phyloP scores from a whole-genome alignment of 2,888 invertebrate genomes.

The Urechis unicinctus region DNA sequence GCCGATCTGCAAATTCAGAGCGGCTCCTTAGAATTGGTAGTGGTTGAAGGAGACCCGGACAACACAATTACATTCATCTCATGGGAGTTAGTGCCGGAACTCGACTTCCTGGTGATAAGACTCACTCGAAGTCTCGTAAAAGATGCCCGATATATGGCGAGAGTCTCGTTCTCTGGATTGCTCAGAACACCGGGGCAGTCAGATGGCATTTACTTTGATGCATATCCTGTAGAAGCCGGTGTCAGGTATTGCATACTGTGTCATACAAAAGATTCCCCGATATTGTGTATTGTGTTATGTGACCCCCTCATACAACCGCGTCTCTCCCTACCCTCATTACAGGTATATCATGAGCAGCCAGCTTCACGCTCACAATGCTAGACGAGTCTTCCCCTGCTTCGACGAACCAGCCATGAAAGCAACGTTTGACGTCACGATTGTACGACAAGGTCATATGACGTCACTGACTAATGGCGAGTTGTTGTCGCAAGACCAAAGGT shows the following conservation, averaged over 20 bases:
- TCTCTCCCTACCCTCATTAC: too few relatives aligned
- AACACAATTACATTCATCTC: neutral
- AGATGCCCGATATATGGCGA: conserved; percentile 5
- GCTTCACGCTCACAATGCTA: conserved; percentile 9
- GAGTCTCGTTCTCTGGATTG: conserved; percentile 7
- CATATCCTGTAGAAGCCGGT: too few relatives aligned
- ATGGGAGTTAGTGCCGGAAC: neutral
- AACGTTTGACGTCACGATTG: conserved; percentile 9
- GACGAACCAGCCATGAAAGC: conserved; percentile 18
- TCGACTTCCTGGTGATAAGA: neutral
- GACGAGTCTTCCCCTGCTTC: conserved; percentile 13
- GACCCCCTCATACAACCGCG: too few relatives aligned
- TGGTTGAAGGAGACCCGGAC: neutral
- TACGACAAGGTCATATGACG: neutral
- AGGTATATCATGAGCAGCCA: conserved; percentile 15
- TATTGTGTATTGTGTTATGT: too few relatives aligned
- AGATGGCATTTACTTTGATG: too few relatives aligned
- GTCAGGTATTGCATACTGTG: too few relatives aligned
- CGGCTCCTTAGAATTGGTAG: neutral
- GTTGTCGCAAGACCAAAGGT: neutral
- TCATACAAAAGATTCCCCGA: too few relatives aligned
- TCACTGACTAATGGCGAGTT: neutral
- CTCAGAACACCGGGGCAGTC: too few relatives aligned
- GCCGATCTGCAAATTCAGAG: neutral
- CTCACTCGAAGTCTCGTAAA: conserved; percentile 3